phyloP scores from a whole-genome alignment of 2,888 invertebrate species.

The Crematogaster levior region DNA sequence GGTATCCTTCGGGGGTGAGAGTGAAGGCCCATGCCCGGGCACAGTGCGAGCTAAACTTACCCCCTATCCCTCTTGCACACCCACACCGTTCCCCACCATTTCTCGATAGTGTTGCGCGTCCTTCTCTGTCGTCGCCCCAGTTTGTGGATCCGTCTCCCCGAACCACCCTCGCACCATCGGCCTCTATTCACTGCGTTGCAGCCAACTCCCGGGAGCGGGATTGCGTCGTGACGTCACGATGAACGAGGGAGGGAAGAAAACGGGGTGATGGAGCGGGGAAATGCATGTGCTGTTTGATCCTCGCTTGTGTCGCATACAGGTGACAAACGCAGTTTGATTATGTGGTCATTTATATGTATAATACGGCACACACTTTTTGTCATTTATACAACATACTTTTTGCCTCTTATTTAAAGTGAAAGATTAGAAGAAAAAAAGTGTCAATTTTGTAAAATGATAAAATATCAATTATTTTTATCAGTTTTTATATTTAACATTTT shows the following conservation, averaged over 20 bases:
- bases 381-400: no score
- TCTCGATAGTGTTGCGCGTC: slow-evolving; percentile 49
- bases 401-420: background rate
- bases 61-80: slow-evolving; percentile 58
- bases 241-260: background rate
- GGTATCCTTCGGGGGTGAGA: slow-evolving; percentile 47
- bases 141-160: slow-evolving; percentile 36
- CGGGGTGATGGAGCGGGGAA: background rate
- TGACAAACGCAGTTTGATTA: slow-evolving; percentile 35
- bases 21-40: slow-evolving; percentile 75
- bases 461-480: background rate
- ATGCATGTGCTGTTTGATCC: slow-evolving; percentile 43
- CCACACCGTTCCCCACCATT: slow-evolving; percentile 50
- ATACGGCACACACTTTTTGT: no score
- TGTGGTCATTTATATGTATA: slow-evolving; percentile 11
- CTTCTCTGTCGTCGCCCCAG: slow-evolving; percentile 45
- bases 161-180: background rate
- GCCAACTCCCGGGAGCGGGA: slow-evolving; percentile 67
- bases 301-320: slow-evolving; percentile 17
- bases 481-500: background rate
- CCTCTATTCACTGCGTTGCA: slow-evolving; percentile 54
- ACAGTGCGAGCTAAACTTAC: slow-evolving; percentile 75
- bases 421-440: background rate
- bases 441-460: background rate
- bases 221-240: slow-evolving; percentile 65